These are phyloP conservation scores for Rousettus madagascariensis DNA, from an alignment of 2,797 vertebrate genomes.

Conservation along the genomic window DNA sequence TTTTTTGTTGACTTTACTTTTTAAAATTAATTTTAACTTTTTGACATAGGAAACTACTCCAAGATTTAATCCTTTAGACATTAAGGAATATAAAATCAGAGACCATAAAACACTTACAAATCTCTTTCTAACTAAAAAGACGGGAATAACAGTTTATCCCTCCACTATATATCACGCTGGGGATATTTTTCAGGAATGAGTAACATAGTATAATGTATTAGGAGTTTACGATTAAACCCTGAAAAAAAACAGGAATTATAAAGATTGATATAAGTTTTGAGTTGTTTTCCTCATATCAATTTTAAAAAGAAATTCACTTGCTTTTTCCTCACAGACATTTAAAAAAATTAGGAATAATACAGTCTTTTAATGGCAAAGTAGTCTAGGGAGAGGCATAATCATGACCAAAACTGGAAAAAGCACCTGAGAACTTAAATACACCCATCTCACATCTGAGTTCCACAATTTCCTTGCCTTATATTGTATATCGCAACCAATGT, in stretches of 20 bases:
- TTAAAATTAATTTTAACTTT: neutral
- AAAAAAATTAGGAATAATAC: neutral
- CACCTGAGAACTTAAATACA: neutral
- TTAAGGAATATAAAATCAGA: neutral
- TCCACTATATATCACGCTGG: neutral
- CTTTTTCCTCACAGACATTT: neutral
- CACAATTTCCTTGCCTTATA: neutral
- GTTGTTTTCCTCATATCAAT: neutral
- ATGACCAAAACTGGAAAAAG: neutral
- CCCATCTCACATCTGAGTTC: neutral
- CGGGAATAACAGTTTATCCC: too few species aligned
- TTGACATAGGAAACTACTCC: neutral
- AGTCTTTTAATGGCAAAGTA: neutral
- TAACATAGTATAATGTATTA: neutral
- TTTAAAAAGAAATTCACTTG: neutral
- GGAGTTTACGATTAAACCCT: neutral
- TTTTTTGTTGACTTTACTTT: neutral
- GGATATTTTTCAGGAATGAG: neutral
- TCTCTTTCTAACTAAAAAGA: neutral
- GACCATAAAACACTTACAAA: neutral
- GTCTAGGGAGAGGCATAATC: neutral
- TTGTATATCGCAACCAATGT: neutral
- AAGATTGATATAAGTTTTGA: neutral
- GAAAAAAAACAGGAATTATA: neutral
- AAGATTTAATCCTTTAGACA: neutral